phyloP scores from a whole-genome alignment of 2,113 vertebrate genomes.

The Scomber colias region DNA sequence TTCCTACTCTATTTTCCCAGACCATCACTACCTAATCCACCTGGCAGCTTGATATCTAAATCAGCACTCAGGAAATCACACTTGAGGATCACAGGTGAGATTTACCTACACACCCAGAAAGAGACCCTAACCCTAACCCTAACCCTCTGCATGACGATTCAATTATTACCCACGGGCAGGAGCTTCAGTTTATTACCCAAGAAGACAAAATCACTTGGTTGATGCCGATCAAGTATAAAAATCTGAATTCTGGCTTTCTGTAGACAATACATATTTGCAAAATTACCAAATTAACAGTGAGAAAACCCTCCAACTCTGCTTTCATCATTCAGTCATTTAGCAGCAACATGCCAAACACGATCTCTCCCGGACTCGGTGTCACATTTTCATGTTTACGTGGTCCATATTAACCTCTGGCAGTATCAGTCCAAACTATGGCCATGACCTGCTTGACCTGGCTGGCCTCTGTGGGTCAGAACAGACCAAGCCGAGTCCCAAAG shows the following conservation, averaged over 20 bases:
- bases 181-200: neutral
- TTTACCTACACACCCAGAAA: constrained; percentile 24
- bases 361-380: constrained; percentile 14
- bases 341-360: neutral
- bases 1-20: neutral
- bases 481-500: constrained; percentile 30
- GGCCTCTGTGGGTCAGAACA: constrained; percentile 62
- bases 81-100: constrained; percentile 24
- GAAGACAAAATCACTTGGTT: neutral
- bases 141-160: no score
- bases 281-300: neutral
- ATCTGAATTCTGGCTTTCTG: neutral
- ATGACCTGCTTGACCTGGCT: constrained; percentile 59
- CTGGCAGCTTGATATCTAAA: constrained; percentile 23
- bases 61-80: constrained; percentile 24
- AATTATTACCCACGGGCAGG: neutral
- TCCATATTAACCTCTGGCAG: constrained; percentile 67
- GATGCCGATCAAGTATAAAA: neutral
- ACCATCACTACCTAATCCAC: neutral
- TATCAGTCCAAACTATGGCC: constrained; percentile 66
- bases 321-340: neutral
- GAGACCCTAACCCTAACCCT: no score
- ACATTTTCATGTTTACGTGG: constrained; percentile 50
- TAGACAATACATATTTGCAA: neutral
- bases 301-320: neutral